A percentile compares a stretch with the other conserved stretches of the same genome.
These are phyloP conservation scores for Drosophila kikkawai DNA, from an alignment of 1,140 invertebrate species.

Conservation along the genomic window DNA sequence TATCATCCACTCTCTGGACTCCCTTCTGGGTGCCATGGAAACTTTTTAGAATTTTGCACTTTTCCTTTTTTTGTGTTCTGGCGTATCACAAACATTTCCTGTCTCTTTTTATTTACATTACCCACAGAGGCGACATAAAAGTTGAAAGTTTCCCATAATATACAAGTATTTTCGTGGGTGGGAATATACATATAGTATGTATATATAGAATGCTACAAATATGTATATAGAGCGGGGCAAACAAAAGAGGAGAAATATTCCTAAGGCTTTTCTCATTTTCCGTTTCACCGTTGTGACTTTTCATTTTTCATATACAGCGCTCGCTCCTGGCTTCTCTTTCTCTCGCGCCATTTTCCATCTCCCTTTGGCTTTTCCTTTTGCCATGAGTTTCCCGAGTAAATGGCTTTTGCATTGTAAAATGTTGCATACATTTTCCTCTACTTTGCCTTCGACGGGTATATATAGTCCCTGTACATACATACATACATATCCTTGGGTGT, in stretches of 20 bases:
- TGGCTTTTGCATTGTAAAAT: slow-evolving; percentile 84
- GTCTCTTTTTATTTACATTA: slow-evolving; percentile 82
- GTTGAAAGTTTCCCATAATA: slow-evolving; percentile 52
- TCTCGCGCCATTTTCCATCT: slow-evolving; percentile 37
- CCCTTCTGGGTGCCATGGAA: background rate
- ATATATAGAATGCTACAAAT: slow-evolving; percentile 20
- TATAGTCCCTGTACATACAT: slow-evolving; percentile 18
- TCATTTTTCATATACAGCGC: slow-evolving; percentile 79
- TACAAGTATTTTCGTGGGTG: slow-evolving; percentile 32
- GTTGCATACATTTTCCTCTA: slow-evolving; percentile 83
- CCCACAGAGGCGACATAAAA: slow-evolving; percentile 70
- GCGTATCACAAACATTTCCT: slow-evolving; percentile 72
- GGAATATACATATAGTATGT: slow-evolving; percentile 38
- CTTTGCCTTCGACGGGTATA: slow-evolving; percentile 65
- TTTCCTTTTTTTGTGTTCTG: slow-evolving; percentile 58
- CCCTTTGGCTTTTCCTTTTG: slow-evolving; percentile 19
- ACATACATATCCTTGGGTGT: slow-evolving; percentile 25
- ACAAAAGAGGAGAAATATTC: slow-evolving; percentile 37
- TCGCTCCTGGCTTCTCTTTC: slow-evolving; percentile 31
- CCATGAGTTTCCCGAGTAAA: slow-evolving; percentile 55
- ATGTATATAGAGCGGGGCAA: slow-evolving; percentile 50
- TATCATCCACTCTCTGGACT: slow-evolving; percentile 12
- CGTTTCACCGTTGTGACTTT: slow-evolving; percentile 73
- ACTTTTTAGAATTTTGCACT: slow-evolving; percentile 62
- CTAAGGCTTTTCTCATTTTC: slow-evolving; percentile 47